phyloP scores from a whole-genome alignment of 2,113 vertebrate species.

The Rutilus rutilus region DNA sequence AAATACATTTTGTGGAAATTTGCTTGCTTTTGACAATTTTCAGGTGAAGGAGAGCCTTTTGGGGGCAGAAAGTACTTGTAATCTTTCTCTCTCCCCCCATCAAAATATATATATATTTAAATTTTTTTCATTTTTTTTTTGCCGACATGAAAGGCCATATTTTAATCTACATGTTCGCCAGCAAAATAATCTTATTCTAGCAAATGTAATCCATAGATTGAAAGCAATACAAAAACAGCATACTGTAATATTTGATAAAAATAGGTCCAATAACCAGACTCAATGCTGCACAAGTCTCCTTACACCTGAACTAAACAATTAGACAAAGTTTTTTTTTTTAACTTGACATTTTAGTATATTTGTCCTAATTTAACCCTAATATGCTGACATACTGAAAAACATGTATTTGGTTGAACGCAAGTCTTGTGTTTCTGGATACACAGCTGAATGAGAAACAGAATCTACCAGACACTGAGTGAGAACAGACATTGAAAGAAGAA shows the following conservation, averaged over 20 bases:
- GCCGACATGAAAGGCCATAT: background rate
- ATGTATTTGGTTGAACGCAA: background rate
- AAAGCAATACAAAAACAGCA: background rate
- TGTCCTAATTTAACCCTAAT: background rate
- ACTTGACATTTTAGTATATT: slow-evolving; percentile 13
- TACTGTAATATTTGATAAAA: background rate
- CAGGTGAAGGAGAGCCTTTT: background rate
- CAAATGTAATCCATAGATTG: slow-evolving; percentile 1
- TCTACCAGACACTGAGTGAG: slow-evolving; percentile 23
- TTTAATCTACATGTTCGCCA: background rate
- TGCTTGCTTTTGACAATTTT: slow-evolving; percentile 1
- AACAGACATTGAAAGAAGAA: slow-evolving; percentile 26
- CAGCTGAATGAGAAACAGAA: slow-evolving; percentile 23
- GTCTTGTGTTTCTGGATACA: slow-evolving; percentile 3
- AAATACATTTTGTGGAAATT: slow-evolving; percentile 29
- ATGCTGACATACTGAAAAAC: background rate
- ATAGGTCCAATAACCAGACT: background rate
- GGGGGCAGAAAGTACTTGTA: background rate
- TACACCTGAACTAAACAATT: background rate
- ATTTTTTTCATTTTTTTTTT: background rate
- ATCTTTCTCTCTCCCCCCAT: background rate
- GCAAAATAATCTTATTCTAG: background rate
- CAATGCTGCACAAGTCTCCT: background rate
- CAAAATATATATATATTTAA: background rate
- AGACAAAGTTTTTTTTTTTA: background rate